Evolutionary conservation across 2,113 vertebrate species (phyloP).

Genomic region (Struthio camelus): DNA sequence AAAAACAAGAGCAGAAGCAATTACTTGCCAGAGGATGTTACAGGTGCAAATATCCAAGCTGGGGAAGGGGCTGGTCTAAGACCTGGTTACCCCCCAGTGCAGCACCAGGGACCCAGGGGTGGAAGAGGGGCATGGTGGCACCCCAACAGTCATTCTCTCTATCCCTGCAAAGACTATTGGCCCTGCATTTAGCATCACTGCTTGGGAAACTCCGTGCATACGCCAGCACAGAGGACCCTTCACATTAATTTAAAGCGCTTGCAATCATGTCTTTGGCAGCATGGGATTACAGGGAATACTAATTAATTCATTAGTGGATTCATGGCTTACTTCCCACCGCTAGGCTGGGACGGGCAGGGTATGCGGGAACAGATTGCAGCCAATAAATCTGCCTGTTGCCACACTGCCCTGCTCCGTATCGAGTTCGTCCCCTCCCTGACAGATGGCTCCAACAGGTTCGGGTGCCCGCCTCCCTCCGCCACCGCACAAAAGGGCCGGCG

Average conservation of each 20-base stretch:
- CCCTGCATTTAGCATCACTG: neutral
- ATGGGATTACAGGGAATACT: slow-evolving; percentile 38
- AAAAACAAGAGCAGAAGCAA: too few species aligned
- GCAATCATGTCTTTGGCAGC: neutral
- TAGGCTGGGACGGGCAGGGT: neutral
- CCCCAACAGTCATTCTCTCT: neutral
- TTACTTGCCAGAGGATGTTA: too few species aligned
- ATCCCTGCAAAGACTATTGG: rapidly evolving
- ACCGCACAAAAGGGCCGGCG: neutral
- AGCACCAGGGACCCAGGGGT: neutral
- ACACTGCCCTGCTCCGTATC: neutral
- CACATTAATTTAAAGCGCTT: rapidly evolving
- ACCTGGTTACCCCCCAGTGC: too few species aligned
- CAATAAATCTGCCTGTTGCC: slow-evolving; percentile 65
- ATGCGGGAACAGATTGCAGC: slow-evolving; percentile 52
- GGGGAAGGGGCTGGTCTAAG: neutral
- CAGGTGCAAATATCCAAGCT: too few species aligned
- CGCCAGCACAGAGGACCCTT: neutral
- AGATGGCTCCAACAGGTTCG: slow-evolving; percentile 70
- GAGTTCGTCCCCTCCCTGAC: neutral
- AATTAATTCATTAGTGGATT: slow-evolving; percentile 45
- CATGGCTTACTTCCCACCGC: neutral
- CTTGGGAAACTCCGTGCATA: neutral
- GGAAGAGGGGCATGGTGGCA: rapidly evolving
- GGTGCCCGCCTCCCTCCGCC: neutral